These are phyloP conservation scores for Poecilobothrus nobilitatus DNA, from an alignment of 2,888 invertebrate species.

Conservation along the genomic window DNA sequence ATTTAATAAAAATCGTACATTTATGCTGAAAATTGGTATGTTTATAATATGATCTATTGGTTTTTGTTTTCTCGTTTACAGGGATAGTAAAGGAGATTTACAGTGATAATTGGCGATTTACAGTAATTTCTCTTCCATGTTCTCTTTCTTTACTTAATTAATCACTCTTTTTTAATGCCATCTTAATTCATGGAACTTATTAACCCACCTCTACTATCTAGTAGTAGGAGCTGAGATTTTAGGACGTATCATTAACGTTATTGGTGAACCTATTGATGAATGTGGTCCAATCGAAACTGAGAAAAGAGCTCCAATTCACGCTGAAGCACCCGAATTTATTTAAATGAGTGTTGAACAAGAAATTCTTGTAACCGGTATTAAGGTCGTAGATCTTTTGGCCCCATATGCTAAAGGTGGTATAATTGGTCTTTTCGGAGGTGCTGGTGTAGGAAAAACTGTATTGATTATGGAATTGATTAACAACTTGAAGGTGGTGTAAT, in stretches of 20 bases:
- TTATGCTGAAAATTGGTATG: no score
- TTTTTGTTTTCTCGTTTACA: no score
- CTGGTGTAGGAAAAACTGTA: conserved; percentile 93
- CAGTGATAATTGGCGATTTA: no score
- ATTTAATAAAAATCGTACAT: no score
- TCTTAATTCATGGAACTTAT: no score
- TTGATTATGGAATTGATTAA: conserved; percentile 95
- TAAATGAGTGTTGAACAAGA: conserved; percentile 86
- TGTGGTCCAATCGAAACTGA: conserved; percentile 73
- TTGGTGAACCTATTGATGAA: conserved; percentile 82
- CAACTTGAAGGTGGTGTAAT: conserved; percentile 89
- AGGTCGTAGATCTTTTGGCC: conserved; percentile 86
- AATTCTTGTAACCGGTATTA: conserved; percentile 77
- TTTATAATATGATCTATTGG: no score
- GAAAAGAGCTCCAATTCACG: conserved; percentile 70
- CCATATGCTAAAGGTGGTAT: conserved; percentile 94
- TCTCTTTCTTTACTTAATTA: no score
- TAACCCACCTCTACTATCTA: no score
- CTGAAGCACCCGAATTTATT: conserved; percentile 78
- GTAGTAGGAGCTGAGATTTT: conserved; percentile 82
- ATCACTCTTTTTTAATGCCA: no score
- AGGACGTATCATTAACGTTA: conserved; percentile 90
- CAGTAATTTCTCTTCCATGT: no score
- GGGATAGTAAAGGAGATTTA: no score
- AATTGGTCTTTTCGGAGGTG: conserved; percentile 89